Evolutionary conservation across 1,140 invertebrate species (phyloP), one percentile per base, ranked within the genome.

Genomic region (Lepidostoma basale): DNA sequence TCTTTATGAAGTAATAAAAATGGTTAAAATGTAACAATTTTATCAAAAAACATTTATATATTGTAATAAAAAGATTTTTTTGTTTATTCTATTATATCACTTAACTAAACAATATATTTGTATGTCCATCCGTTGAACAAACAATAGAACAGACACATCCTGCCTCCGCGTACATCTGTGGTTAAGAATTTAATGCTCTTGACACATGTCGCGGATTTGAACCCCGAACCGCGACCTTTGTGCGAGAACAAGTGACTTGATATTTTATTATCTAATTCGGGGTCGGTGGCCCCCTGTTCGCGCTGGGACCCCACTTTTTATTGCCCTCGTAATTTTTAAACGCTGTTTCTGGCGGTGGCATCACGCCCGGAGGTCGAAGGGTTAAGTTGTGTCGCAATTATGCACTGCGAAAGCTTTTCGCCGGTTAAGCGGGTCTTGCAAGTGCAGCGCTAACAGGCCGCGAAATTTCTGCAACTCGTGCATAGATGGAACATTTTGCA

Each of bases 161-260:
- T 47, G 62, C 62, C 40, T 14, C 58, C 20, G 33, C 33, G 18
- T 47, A 47, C 44, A 23, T 25, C 45, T 39, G 28, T 25, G 23
- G 33, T 12, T 3, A 59, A 59, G 2, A n/a, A 18, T 62, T 49
- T 68, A 68, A 59, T 49, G 68, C 62, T 59, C 68, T 69, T 58
- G 68, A 69, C 68, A 69, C 68, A 69, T 69, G 68, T 69, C 56
- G 60, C 40, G 39, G 54, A 69, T 69, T 68, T 59, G 42, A 40
- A 60, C 67, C 26, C 47, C 18, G 14, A 28, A 18, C 14, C 42
- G 12, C 12, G 18, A 36, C 54, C 52, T 28, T n/a, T 1, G 3
- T 10, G 8, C 33, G 67, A 44, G 60, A 68, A 63, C 67, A 68
- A 68, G 67, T 63, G 67, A 56, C 22, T 36, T 47, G 47, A 54